These are phyloP conservation scores for Leptopilina syphax DNA, from an alignment of 2,888 invertebrate species.

Conservation along the genomic window DNA sequence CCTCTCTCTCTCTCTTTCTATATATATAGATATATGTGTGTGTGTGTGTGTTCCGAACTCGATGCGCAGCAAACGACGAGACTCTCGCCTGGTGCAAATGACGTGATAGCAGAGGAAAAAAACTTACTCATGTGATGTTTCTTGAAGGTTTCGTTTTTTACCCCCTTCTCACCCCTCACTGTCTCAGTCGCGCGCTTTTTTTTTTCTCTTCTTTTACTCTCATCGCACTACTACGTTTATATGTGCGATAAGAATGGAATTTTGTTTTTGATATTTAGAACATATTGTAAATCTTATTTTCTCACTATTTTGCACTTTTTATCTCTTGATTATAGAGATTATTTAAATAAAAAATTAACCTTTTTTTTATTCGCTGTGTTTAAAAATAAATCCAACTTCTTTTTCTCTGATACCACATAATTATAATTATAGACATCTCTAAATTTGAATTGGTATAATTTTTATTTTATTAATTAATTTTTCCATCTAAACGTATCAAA, in stretches of 20 bases:
- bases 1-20: background rate
- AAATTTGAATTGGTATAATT: too few species aligned
- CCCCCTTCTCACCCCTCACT: background rate
- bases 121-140: constrained; percentile 17
- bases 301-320: too few species aligned
- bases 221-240: too few species aligned
- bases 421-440: too few species aligned
- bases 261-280: background rate
- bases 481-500: too few species aligned
- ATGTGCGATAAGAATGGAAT: constrained; percentile 1
- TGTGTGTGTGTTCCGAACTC: constrained; percentile 11
- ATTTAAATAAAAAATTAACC: too few species aligned
- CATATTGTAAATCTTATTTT: background rate
- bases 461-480: too few species aligned
- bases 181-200: constrained; percentile 26
- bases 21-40: too few species aligned
- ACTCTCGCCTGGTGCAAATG: constrained; percentile 36
- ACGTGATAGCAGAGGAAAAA: constrained; percentile 34
- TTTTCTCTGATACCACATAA: too few species aligned
- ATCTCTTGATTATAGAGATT: too few species aligned
- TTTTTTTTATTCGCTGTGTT: too few species aligned
- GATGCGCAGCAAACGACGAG: constrained; percentile 20
- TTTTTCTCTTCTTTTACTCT: background rate
- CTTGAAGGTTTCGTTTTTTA: background rate
- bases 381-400: too few species aligned